A percentile compares a stretch with the other conserved stretches of the same genome.
Evolutionary conservation across 2,113 vertebrate species (phyloP).

Genomic region (Picathartes gymnocephalus): DNA sequence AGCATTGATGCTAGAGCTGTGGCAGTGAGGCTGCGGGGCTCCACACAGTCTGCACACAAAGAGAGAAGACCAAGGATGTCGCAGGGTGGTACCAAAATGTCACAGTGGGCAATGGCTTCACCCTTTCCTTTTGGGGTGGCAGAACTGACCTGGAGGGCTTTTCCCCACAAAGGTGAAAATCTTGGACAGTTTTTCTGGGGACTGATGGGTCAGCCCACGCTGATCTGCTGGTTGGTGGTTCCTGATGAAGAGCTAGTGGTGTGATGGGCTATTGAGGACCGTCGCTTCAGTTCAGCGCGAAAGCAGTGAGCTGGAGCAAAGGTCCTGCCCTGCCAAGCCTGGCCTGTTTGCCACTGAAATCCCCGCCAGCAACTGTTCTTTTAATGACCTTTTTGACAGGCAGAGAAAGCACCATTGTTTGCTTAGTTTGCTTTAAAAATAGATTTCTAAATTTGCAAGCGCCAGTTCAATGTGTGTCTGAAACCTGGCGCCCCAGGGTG

Average conservation of each 20-base stretch:
- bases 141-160: not conserved
- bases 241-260: not conserved
- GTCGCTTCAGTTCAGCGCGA: accelerated
- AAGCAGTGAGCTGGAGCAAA: slow-evolving; percentile 11
- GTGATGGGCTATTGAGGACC: accelerated
- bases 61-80: not conserved
- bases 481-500: not conserved
- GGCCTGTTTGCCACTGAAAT: not conserved
- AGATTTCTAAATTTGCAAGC: slow-evolving; percentile 38
- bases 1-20: accelerated
- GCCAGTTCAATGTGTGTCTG: not conserved
- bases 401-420: not conserved
- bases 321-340: not conserved
- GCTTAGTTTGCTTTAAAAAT: slow-evolving; percentile 49
- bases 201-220: not conserved
- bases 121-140: not conserved
- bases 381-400: slow-evolving; percentile 29
- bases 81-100: not conserved
- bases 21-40: not conserved
- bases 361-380: not conserved
- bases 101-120: not conserved
- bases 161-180: not conserved
- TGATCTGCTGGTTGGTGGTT: not conserved
- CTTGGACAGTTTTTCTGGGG: not conserved
- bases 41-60: not conserved